Evolutionary conservation across 2,888 invertebrate genomes (phyloP).

Genomic region (Hofmannophila pseudospretella): DNA sequence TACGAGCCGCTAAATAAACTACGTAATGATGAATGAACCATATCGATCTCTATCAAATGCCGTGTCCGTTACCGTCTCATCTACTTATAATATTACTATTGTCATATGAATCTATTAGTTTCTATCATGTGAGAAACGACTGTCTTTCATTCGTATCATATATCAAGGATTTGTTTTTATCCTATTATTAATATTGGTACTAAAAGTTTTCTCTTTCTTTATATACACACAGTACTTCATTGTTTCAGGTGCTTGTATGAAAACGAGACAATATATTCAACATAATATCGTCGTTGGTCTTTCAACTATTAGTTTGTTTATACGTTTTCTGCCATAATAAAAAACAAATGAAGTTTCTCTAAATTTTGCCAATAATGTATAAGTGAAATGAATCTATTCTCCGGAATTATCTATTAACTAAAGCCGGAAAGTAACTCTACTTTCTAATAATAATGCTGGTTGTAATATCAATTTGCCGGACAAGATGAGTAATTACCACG

Average conservation of each 20-base stretch:
- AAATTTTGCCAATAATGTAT: no score
- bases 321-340: no score
- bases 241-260: no score
- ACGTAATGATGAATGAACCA: constrained; percentile 54
- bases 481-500: constrained; percentile 65
- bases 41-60: constrained; percentile 42
- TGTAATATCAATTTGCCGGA: constrained; percentile 63
- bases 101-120: constrained; percentile 64
- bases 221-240: no score
- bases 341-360: no score
- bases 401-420: background rate
- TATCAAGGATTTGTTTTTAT: constrained; percentile 4
- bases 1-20: constrained; percentile 4
- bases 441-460: constrained; percentile 6
- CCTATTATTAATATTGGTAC: no score
- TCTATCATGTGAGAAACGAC: constrained; percentile 46
- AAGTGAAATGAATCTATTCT: no score
- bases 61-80: constrained; percentile 40
- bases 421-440: constrained; percentile 1
- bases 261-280: no score
- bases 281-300: no score
- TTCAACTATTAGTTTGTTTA: no score
- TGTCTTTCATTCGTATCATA: no score
- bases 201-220: no score
- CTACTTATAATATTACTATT: constrained; percentile 57